A percentile compares a stretch with the other conserved stretches of the same genome.
phyloP scores from a whole-genome alignment of 1,140 invertebrate species.

The Nautilus pompilius region DNA sequence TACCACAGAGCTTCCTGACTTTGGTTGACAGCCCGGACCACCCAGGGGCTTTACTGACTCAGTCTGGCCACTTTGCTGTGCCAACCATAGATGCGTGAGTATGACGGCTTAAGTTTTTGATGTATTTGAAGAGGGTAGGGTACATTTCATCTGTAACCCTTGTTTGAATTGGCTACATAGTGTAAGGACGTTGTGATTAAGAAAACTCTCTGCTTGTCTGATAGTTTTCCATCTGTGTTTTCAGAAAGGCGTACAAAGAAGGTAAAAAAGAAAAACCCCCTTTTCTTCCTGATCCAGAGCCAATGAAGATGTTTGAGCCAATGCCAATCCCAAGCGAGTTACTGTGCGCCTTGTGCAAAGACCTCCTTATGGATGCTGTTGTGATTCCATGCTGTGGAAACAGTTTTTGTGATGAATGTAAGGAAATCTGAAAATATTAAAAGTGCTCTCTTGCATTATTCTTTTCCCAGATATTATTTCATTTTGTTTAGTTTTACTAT shows the following conservation, averaged over 20 bases:
- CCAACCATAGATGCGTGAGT: slow-evolving; percentile 87
- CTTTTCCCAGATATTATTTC: no score
- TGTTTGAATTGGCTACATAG: no score
- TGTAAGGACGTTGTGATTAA: no score
- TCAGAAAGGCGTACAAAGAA: slow-evolving; percentile 74
- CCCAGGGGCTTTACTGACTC: slow-evolving; percentile 91
- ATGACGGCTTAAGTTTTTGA: slow-evolving; percentile 11
- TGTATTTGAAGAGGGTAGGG: not conserved
- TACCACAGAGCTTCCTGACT: slow-evolving; percentile 87
- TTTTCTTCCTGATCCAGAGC: slow-evolving; percentile 61
- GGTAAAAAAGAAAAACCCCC: slow-evolving; percentile 69
- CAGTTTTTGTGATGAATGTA: slow-evolving; percentile 98
- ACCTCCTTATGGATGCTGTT: slow-evolving; percentile 91
- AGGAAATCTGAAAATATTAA: no score
- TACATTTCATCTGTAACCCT: not conserved
- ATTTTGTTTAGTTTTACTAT: no score
- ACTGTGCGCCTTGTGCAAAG: slow-evolving; percentile 85
- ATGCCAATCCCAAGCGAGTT: slow-evolving; percentile 78
- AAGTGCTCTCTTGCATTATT: no score
- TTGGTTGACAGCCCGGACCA: slow-evolving; percentile 83
- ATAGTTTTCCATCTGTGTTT: slow-evolving; percentile 11
- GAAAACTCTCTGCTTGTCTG: no score
- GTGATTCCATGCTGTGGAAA: slow-evolving; percentile 96
- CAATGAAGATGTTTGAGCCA: slow-evolving; percentile 62
- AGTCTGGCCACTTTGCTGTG: slow-evolving; percentile 85